Percentiles rank a stretch among this genome's conserved stretches.
These are phyloP conservation scores for Syritta pipiens DNA, from an alignment of 2,888 invertebrate genomes.

Conservation along the genomic window DNA sequence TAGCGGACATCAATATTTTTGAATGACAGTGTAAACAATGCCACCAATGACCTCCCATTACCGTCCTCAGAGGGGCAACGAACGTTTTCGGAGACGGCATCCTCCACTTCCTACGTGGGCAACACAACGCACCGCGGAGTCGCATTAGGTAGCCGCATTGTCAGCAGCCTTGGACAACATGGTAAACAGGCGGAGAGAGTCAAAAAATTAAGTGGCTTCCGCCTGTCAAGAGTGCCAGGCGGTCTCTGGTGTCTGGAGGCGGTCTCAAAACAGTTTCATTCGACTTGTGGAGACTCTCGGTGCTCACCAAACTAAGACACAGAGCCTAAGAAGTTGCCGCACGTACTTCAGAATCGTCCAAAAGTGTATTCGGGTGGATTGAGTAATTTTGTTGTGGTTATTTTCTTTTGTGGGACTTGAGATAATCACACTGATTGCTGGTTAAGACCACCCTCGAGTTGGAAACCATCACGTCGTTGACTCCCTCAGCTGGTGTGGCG, in stretches of 20 bases:
- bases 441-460: conserved; percentile 60
- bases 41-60: conserved; percentile 68
- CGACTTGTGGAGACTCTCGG: conserved; percentile 33
- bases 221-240: conserved; percentile 61
- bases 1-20: conserved; percentile 41
- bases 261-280: conserved; percentile 64
- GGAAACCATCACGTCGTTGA: background rate
- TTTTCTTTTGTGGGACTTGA: conserved; percentile 21
- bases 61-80: conserved; percentile 35
- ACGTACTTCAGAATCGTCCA: conserved; percentile 37
- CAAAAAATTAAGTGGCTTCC: conserved; percentile 67
- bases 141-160: conserved; percentile 20
- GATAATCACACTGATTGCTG: conserved; percentile 57
- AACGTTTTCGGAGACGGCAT: conserved; percentile 39
- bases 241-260: conserved; percentile 9
- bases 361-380: conserved; percentile 26
- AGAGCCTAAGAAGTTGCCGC: conserved; percentile 49
- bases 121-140: too few species aligned
- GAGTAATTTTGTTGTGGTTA: conserved; percentile 37
- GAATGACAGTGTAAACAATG: conserved; percentile 68
- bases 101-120: conserved; percentile 53
- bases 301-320: conserved; percentile 34
- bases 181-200: conserved; percentile 53
- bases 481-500: conserved; percentile 32
- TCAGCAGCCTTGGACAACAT: conserved; percentile 28